phyloP scores from a whole-genome alignment of 2,888 invertebrate species.

The Lasius fuliginosus region DNA sequence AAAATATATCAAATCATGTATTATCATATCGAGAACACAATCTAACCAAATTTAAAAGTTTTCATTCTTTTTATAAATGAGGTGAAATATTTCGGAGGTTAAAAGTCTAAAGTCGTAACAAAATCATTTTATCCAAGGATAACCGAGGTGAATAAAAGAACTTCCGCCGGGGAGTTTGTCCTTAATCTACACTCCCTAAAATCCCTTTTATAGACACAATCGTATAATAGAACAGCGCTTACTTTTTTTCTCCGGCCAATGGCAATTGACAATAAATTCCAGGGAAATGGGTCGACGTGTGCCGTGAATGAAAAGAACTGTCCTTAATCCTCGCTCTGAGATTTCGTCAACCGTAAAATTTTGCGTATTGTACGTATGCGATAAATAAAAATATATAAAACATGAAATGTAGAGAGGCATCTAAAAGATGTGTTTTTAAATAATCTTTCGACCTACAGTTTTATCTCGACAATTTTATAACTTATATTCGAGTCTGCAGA shows the following conservation, averaged over 20 bases:
- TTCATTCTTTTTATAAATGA: constrained; percentile 17
- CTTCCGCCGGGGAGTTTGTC: constrained; percentile 18
- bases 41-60: background rate
- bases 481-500: background rate
- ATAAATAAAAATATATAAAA: background rate
- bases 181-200: constrained; percentile 37
- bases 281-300: constrained; percentile 8
- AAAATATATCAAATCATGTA: background rate
- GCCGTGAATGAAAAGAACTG: constrained; percentile 33
- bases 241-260: background rate
- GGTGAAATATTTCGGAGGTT: background rate
- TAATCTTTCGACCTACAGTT: background rate
- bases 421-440: background rate
- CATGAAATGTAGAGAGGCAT: background rate
- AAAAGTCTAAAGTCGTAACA: background rate
- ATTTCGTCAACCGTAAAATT: constrained; percentile 25
- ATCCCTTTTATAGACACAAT: background rate
- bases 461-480: background rate
- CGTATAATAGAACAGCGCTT: background rate
- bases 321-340: constrained; percentile 25
- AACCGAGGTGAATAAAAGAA: background rate
- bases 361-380: background rate
- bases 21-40: background rate
- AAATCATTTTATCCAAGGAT: constrained; percentile 3
- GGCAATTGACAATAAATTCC: constrained; percentile 29